phyloP scores from a whole-genome alignment of 2,888 invertebrate species.

The Chymomyza procnemis region DNA sequence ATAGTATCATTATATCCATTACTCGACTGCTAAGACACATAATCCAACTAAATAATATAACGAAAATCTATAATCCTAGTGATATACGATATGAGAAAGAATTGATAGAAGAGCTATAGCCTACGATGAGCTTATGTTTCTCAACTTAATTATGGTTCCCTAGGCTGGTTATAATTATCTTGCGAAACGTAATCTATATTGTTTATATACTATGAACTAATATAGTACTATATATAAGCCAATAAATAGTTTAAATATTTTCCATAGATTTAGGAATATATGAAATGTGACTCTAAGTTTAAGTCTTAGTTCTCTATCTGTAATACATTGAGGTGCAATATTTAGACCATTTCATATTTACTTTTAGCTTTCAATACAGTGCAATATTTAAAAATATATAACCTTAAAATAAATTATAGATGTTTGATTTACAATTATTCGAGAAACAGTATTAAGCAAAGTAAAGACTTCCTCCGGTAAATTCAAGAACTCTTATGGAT shows the following conservation, averaged over 20 bases:
- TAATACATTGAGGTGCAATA: slow-evolving; percentile 54
- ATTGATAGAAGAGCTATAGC: not conserved
- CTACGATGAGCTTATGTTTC: slow-evolving; percentile 68
- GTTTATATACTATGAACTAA: no score
- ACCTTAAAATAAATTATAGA: not conserved
- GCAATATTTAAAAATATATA: slow-evolving; percentile 50
- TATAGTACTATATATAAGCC: no score
- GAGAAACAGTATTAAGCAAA: no score
- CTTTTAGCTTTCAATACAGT: slow-evolving; percentile 44
- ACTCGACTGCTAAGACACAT: slow-evolving; percentile 25
- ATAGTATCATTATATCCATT: slow-evolving; percentile 58
- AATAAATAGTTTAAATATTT: not conserved
- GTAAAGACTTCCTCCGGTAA: no score
- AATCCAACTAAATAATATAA: slow-evolving; percentile 5
- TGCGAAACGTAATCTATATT: slow-evolving; percentile 72
- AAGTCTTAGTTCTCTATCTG: slow-evolving; percentile 16
- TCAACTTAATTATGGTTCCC: slow-evolving; percentile 57
- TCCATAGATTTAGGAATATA: slow-evolving; percentile 18
- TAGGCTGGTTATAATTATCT: slow-evolving; percentile 46
- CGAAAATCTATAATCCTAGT: slow-evolving; percentile 2
- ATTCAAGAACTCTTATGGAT: no score
- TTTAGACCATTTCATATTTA: slow-evolving; percentile 32
- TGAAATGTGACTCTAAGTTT: slow-evolving; percentile 40
- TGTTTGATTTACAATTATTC: not conserved
- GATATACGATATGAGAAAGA: not conserved